phyloP scores from a whole-genome alignment of 2,888 invertebrate genomes.

The Dolichopus griseipennis region DNA sequence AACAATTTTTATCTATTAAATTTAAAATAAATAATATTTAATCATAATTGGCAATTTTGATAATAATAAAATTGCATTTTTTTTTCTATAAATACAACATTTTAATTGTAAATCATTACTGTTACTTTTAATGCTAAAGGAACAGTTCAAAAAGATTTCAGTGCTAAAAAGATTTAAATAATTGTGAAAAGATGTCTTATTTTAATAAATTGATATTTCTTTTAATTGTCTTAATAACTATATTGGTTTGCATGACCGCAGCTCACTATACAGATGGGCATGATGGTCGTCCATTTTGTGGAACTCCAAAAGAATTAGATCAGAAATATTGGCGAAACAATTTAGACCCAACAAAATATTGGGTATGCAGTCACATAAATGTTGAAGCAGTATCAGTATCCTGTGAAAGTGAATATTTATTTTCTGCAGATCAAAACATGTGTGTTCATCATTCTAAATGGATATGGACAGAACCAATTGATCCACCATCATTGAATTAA shows the following conservation, averaged over 20 bases:
- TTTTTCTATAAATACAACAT: no score
- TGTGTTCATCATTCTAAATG: conserved; percentile 16
- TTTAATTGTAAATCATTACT: no score
- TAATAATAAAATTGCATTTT: no score
- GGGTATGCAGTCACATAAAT: conserved; percentile 10
- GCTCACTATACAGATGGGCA: conserved; percentile 10
- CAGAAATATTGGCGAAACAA: conserved; percentile 15
- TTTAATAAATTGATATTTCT: no score
- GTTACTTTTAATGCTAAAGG: no score
- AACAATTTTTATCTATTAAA: no score
- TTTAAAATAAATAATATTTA: no score
- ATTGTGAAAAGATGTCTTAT: no score
- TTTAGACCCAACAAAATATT: conserved; percentile 17
- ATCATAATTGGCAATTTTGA: no score
- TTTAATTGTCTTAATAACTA: no score
- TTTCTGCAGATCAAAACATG: neutral
- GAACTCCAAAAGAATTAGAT: conserved; percentile 11
- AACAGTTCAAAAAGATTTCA: no score
- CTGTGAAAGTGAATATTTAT: neutral
- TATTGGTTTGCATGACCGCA: neutral
- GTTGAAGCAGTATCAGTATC: neutral
- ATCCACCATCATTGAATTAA: conserved; percentile 15
- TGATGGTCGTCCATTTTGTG: conserved; percentile 17
- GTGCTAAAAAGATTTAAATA: no score
- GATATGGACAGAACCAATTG: conserved; percentile 14